Base-by-base conservation (phyloP, 2,888 invertebrate genomes). In the Cheilosia vulpina region DNA sequence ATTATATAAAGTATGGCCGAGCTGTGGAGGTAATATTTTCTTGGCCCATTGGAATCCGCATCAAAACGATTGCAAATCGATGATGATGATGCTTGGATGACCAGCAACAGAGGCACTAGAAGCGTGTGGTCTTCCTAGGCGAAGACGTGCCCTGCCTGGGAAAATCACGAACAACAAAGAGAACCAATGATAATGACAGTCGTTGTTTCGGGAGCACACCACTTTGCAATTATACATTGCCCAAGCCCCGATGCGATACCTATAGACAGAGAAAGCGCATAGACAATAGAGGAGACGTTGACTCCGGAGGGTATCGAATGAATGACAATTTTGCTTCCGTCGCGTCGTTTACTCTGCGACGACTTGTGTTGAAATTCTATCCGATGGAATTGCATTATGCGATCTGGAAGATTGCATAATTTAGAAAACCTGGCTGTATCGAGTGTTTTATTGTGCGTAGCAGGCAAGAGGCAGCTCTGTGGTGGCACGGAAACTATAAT, bases 41-140 rank as follows among this genome's bases (percentile, higher is more conserved):
- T 60, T 21, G 41, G 53, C 65, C 52, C 73, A 38, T 11, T 31
- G 38, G 47, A 43, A 52, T 47, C 53, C 47, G 19, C 68, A 63
- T 68, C 69, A 58, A 78, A 83, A 45, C 52, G 60, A 73, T 83
- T 83, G 73, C 78, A 71, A 73, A 73, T 68, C 83, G 34, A 71
- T 60, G 66, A 62, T 55, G 68, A 63, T 83, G 63, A 78, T 78
- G 83, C 52, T 78, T 73, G 68, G 62, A 27, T 78, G 72, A 83
- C 19, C 81, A 81, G 43, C 60, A 58, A 9, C 47, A 50, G 45
- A 27, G 11, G 15, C 43, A 57, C 11, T 55, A 31, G 57, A 31
- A 47, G 65, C 45, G 55, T 50, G 38, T 65, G 45, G 45, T 47
- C 45, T 47, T n/a, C n/a, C 52, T 45, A 38, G 50, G 45, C 50